Conservation (phyloP, 2,113 vertebrate genomes). For the Chloropsis hardwickii region DNA sequence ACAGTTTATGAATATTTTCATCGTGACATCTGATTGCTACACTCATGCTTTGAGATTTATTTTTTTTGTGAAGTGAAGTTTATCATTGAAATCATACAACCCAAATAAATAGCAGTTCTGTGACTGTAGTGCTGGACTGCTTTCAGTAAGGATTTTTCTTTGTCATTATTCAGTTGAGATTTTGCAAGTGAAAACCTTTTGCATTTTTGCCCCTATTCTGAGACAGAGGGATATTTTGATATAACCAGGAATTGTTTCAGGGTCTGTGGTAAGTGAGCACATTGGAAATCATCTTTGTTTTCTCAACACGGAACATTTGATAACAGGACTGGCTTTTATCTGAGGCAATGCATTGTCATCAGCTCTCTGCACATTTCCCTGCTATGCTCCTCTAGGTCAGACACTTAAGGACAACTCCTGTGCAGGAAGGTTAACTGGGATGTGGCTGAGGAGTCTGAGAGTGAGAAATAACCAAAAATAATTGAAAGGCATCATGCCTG, state of each 20-base stretch:
- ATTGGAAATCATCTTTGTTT: background rate
- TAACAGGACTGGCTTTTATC: background rate
- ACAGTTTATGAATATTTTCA: background rate
- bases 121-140: background rate
- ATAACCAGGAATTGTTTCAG: background rate
- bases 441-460: background rate
- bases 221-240: background rate
- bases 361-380: background rate
- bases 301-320: background rate
- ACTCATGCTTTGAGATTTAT: background rate
- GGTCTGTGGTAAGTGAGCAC: background rate
- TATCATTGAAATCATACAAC: background rate
- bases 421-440: background rate
- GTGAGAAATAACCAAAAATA: background rate
- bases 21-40: background rate
- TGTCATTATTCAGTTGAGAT: background rate
- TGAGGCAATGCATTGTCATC: background rate
- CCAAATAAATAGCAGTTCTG: background rate
- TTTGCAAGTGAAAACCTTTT: background rate
- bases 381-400: background rate
- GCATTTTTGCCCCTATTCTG: background rate
- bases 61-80: background rate
- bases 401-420: background rate
- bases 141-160: background rate
- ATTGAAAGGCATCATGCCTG: background rate